A percentile compares a stretch with the other conserved stretches of the same genome.
Conservation (phyloP, 1,140 invertebrate species). For the Drosophila pandora region DNA sequence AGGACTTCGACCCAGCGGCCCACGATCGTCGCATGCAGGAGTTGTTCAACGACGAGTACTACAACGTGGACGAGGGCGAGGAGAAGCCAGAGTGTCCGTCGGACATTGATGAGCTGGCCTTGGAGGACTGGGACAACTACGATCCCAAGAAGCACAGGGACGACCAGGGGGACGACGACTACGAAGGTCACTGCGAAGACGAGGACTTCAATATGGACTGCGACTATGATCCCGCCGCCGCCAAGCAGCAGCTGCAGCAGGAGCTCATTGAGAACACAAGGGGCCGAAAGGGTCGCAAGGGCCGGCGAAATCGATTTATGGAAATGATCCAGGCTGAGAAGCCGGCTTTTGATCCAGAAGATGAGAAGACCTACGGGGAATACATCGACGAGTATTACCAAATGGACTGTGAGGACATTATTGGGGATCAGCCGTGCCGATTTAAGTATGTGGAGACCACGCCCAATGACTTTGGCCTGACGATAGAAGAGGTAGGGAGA, state of each 20-base stretch:
- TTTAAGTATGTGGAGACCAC: conserved; percentile 96
- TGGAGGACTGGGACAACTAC: conserved; percentile 91
- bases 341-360: conserved; percentile 92
- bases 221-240: conserved; percentile 89
- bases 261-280: conserved; percentile 86
- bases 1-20: conserved; percentile 96
- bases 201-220: conserved; percentile 95
- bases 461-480: conserved; percentile 96
- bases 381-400: conserved; percentile 98
- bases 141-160: conserved; percentile 75
- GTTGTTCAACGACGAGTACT: conserved; percentile 95
- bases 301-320: conserved; percentile 88
- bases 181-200: conserved; percentile 89
- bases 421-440: conserved; percentile 94
- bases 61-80: conserved; percentile 88
- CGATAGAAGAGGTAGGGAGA: conserved; percentile 91
- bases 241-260: conserved; percentile 84
- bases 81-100: conserved; percentile 91
- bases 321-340: conserved; percentile 89
- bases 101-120: conserved; percentile 90
- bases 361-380: conserved; percentile 91
- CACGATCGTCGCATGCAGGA: conserved; percentile 95
- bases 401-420: conserved; percentile 97
- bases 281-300: conserved; percentile 87
- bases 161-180: conserved; percentile 22